Conservation (phyloP, 2,888 invertebrate species). For the Podabrus alpinus region DNA sequence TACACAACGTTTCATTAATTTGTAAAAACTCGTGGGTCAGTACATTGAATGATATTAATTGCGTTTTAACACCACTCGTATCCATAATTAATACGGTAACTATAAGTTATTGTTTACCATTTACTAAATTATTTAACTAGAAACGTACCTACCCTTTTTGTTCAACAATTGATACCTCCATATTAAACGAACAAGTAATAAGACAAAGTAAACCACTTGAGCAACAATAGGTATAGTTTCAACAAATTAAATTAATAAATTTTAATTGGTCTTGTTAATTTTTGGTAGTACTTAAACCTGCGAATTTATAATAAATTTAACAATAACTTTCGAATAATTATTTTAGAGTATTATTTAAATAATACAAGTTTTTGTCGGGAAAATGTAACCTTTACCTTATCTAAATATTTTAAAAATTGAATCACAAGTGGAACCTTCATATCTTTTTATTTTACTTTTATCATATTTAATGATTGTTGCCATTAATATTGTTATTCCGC, state of each 20-base stretch:
- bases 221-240: background rate
- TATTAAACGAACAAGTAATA: background rate
- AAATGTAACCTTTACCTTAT: no score
- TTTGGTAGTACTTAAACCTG: background rate
- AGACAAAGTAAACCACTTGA: slow-evolving; percentile 2
- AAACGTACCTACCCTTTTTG: background rate
- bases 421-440: background rate
- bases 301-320: no score
- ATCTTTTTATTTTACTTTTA: background rate
- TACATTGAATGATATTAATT: slow-evolving; percentile 4
- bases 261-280: background rate
- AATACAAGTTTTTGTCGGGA: no score
- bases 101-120: slow-evolving; percentile 3
- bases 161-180: background rate
- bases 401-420: no score
- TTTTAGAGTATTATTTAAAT: no score
- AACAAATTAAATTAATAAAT: background rate
- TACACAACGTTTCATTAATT: slow-evolving; percentile 32
- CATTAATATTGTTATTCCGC: background rate
- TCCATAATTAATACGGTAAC: slow-evolving; percentile 2
- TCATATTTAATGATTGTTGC: background rate
- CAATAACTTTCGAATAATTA: no score
- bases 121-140: slow-evolving; percentile 2
- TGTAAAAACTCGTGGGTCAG: slow-evolving; percentile 26
- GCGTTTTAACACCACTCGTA: slow-evolving; percentile 2